Evolutionary conservation across 2,113 vertebrate species (phyloP).

Genomic region (Arizona elegans): DNA sequence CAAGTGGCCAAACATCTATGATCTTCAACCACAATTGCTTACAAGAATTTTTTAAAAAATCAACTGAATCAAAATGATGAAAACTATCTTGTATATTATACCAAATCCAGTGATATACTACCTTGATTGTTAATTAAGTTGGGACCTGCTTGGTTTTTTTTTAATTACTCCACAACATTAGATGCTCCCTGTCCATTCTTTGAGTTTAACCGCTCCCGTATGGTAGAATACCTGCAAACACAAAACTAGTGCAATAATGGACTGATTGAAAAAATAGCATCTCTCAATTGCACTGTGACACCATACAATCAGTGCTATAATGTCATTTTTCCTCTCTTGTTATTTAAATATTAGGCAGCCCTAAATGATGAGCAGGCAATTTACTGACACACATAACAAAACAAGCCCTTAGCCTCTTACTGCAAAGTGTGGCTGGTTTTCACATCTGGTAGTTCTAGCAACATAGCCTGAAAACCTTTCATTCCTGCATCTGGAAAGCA

Average conservation of each 20-base stretch:
- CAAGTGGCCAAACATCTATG: neutral
- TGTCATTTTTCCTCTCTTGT: neutral
- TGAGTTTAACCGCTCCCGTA: neutral
- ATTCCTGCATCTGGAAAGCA: neutral
- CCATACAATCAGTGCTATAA: neutral
- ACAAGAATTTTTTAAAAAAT: neutral
- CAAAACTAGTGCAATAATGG: neutral
- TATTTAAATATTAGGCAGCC: neutral
- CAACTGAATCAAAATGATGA: neutral
- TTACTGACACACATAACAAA: neutral
- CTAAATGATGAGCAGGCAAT: neutral
- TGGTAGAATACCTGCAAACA: neutral
- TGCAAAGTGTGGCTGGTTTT: neutral
- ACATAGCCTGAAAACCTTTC: neutral
- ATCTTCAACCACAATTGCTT: neutral
- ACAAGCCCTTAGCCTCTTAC: neutral
- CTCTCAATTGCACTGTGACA: neutral
- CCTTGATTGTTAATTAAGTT: neutral
- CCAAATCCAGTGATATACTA: neutral
- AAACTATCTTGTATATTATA: neutral
- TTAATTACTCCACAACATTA: neutral
- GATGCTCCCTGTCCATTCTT: neutral
- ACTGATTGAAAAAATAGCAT: neutral
- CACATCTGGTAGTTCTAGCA: neutral
- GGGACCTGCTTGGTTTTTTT: neutral